Evolutionary conservation across 2,888 invertebrate genomes (phyloP).

Genomic region (Caenorhabditis becei): DNA sequence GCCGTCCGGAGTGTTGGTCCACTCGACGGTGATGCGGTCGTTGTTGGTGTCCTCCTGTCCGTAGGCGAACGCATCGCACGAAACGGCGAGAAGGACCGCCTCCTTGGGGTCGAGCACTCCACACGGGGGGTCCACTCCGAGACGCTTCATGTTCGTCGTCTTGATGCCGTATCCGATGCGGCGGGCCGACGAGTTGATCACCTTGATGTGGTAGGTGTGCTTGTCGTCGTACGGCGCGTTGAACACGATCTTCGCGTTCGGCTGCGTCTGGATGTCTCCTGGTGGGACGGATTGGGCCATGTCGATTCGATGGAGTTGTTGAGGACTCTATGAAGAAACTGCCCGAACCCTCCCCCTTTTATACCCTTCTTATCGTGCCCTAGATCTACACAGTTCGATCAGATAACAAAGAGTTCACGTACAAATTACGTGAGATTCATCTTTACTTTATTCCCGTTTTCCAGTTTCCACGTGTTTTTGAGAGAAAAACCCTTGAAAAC

Average conservation of each 20-base stretch:
- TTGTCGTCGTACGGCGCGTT: conserved; percentile 76
- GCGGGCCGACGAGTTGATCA: conserved; percentile 70
- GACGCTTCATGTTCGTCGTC: conserved; percentile 75
- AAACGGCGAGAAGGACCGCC: conserved; percentile 58
- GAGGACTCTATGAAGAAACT: no score
- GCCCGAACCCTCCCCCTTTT: no score
- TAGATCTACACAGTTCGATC: no score
- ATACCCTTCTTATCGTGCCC: no score
- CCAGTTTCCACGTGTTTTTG: no score
- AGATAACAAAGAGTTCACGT: no score
- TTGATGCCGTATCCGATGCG: conserved; percentile 74
- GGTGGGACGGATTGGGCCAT: conserved; percentile 67
- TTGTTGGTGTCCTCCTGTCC: conserved; percentile 62
- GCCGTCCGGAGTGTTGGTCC: conserved; percentile 75
- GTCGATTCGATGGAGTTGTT: no score
- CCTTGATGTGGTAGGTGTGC: conserved; percentile 75
- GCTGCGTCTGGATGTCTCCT: conserved; percentile 67
- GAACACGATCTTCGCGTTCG: conserved; percentile 73
- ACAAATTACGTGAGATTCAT: no score
- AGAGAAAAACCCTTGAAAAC: no score
- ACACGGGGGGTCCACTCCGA: conserved; percentile 71
- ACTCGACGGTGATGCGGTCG: conserved; percentile 62
- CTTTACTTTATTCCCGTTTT: no score
- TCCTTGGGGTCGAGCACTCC: conserved; percentile 75
- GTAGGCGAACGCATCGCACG: conserved; percentile 59